Percentiles rank a stretch among this genome's conserved stretches.
Evolutionary conservation across 37 sponge, comb jelly and placozoan species (phyloP).

Genomic region (Ianthella basta): DNA sequence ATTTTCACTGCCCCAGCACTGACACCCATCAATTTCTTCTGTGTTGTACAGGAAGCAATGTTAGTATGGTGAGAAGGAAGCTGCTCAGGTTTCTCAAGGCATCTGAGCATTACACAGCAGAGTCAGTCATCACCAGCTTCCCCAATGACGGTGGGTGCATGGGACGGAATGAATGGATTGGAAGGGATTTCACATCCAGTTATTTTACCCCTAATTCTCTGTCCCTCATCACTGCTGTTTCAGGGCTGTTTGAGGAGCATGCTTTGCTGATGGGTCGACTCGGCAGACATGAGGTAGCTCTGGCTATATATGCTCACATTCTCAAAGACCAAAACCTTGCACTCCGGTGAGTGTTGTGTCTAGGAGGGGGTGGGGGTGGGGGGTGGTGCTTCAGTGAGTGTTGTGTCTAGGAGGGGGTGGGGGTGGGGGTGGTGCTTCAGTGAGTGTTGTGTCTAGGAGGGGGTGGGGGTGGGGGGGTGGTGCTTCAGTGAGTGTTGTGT

Average conservation of each 20-base stretch:
- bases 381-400: not conserved
- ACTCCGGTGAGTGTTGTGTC: slow-evolving; percentile 61
- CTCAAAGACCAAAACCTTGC: slow-evolving; percentile 78
- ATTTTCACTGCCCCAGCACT: too few species aligned
- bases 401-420: too few species aligned
- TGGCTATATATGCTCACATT: slow-evolving; percentile 87
- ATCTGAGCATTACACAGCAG: slow-evolving; percentile 75
- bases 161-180: not conserved
- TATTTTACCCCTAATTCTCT: too few species aligned
- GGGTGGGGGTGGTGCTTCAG: not conserved
- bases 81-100: slow-evolving; percentile 72
- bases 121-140: slow-evolving; percentile 62
- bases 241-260: slow-evolving; percentile 84
- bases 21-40: too few species aligned
- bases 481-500: too few species aligned
- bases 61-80: slow-evolving; percentile 52
- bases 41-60: too few species aligned
- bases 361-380: not conserved
- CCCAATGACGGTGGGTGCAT: slow-evolving; percentile 65
- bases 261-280: slow-evolving; percentile 84
- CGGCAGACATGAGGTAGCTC: slow-evolving; percentile 81
- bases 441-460: too few species aligned
- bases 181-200: not conserved
- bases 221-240: too few species aligned
- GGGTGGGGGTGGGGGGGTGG: too few species aligned